Percentiles rank a stretch among this genome's conserved stretches.
Evolutionary conservation across 1,140 invertebrate genomes (phyloP).

Genomic region (Microplitis mediator): DNA sequence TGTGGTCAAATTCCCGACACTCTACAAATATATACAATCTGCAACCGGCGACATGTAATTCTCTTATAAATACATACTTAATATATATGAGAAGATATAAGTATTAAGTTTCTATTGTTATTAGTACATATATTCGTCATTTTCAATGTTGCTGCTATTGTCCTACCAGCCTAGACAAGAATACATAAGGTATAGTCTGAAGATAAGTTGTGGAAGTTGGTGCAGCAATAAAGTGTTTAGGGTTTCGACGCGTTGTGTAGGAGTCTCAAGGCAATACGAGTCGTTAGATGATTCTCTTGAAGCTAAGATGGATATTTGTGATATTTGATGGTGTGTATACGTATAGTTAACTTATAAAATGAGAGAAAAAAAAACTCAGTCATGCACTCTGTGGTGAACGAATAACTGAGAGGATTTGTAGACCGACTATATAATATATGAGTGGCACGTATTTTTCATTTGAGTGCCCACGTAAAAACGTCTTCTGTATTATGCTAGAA

Average conservation of each 20-base stretch:
- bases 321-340: neutral
- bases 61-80: no score
- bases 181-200: no score
- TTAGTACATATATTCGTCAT: neutral
- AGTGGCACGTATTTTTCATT: neutral
- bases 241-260: neutral
- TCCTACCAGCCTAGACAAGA: slow-evolving; percentile 20
- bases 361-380: neutral
- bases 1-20: neutral
- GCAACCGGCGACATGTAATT: neutral
- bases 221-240: slow-evolving; percentile 21
- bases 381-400: neutral
- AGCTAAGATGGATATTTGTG: neutral
- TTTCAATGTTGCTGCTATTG: slow-evolving; percentile 39
- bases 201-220: neutral
- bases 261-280: neutral
- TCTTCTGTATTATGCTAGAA: neutral
- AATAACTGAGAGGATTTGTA: neutral
- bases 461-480: neutral
- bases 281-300: neutral
- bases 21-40: neutral
- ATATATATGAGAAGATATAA: no score
- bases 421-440: neutral
- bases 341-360: neutral
- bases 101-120: slow-evolving; percentile 1